Evolutionary conservation across 2,113 vertebrate genomes (phyloP).

Genomic region (Anas platyrhynchos): DNA sequence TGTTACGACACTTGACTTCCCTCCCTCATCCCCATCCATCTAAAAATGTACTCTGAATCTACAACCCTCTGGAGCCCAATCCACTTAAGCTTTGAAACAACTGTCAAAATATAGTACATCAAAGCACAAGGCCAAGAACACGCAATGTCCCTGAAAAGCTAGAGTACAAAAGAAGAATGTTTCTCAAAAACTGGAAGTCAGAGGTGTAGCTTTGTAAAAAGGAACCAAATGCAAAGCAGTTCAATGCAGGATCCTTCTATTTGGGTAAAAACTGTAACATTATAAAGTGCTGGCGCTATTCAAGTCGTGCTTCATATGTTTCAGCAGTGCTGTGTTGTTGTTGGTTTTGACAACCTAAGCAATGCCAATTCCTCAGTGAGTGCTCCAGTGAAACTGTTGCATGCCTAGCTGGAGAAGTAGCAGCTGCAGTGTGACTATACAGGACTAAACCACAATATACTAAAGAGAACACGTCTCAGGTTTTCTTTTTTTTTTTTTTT

Average conservation of each 20-base stretch:
- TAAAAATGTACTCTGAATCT: neutral
- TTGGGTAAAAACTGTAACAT: neutral
- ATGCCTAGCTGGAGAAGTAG: neutral
- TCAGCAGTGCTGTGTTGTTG: neutral
- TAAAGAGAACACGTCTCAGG: neutral
- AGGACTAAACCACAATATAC: neutral
- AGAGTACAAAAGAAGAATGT: accelerated
- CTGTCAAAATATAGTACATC: neutral
- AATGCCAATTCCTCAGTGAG: neutral
- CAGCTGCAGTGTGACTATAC: neutral
- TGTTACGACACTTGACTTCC: neutral
- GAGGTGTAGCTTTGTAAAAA: neutral
- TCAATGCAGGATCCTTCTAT: neutral
- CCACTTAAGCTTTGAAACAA: neutral
- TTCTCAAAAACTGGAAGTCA: neutral
- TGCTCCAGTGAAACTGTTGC: neutral
- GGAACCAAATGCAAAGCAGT: neutral
- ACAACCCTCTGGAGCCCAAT: neutral
- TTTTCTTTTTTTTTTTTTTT: neutral
- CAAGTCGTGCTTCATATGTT: neutral
- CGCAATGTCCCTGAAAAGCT: neutral
- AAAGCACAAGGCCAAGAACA: neutral
- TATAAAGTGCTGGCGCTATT: neutral
- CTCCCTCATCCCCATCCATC: neutral
- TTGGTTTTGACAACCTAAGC: neutral